phyloP scores from a whole-genome alignment of 2,113 vertebrate genomes.

The Oceanodroma tethys region DNA sequence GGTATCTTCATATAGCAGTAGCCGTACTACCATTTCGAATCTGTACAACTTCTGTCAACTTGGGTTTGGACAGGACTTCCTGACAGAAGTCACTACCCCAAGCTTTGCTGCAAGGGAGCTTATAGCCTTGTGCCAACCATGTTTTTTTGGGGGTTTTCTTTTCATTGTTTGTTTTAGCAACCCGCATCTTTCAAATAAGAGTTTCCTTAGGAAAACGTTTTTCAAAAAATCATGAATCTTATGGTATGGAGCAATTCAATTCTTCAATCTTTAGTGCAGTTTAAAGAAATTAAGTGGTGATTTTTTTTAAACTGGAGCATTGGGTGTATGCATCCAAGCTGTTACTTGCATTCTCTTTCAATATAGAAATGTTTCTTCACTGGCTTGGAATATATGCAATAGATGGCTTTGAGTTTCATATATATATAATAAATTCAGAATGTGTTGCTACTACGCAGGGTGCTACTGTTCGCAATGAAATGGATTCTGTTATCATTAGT shows the following conservation, averaged over 20 bases:
- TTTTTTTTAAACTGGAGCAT: neutral
- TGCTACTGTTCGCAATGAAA: slow-evolving; percentile 92
- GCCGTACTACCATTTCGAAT: neutral
- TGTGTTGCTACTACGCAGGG: slow-evolving; percentile 75
- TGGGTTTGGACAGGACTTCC: neutral
- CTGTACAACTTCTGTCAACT: neutral
- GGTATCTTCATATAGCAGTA: neutral
- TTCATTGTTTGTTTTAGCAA: neutral
- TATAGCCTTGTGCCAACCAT: neutral
- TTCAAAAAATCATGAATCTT: neutral
- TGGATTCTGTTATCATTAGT: slow-evolving; percentile 94
- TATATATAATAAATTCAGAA: neutral
- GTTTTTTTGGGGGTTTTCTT: neutral
- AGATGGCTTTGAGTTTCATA: slow-evolving; percentile 9
- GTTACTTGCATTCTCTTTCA: neutral
- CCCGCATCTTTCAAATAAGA: neutral
- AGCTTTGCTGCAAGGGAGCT: neutral
- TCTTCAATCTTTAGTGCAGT: neutral
- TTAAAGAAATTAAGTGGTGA: neutral
- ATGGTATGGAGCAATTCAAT: neutral
- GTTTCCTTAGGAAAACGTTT: neutral
- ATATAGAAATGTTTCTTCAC: neutral
- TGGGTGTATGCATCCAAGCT: neutral
- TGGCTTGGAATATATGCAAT: neutral
- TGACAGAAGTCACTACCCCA: neutral